A percentile compares a stretch with the other conserved stretches of the same genome.
phyloP scores from a whole-genome alignment of 1,140 invertebrate genomes.

The Thereuonema tuberculata region DNA sequence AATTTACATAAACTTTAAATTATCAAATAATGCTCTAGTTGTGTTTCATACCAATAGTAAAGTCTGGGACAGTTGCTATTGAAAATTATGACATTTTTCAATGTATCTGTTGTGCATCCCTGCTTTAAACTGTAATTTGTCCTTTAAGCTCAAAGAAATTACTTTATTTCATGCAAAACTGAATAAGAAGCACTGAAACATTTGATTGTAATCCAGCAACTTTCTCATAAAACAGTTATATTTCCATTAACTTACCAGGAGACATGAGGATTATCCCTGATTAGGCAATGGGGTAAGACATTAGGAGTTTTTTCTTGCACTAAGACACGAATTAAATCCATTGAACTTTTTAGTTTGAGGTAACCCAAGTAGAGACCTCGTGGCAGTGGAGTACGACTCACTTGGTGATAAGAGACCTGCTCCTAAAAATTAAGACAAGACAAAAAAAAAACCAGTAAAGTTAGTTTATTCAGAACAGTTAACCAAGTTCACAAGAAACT shows the following conservation, averaged over 20 bases:
- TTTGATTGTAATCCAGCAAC: too few relatives aligned
- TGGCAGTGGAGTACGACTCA: conserved; percentile 58
- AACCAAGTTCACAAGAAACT: background rate
- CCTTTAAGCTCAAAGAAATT: too few relatives aligned
- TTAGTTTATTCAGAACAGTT: background rate
- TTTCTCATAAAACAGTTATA: too few relatives aligned
- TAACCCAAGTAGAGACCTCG: conserved; percentile 88
- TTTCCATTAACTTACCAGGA: conserved; percentile 66
- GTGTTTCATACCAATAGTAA: too few relatives aligned
- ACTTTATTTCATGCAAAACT: too few relatives aligned
- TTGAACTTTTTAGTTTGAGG: conserved; percentile 85
- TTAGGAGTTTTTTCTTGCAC: conserved; percentile 82
- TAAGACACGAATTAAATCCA: conserved; percentile 85
- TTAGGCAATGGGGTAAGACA: conserved; percentile 78
- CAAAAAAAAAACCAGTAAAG: conserved; percentile 21
- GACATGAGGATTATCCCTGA: conserved; percentile 87
- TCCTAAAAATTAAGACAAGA: conserved; percentile 39
- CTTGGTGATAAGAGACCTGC: conserved; percentile 83
- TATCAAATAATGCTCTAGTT: too few relatives aligned
- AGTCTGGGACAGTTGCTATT: too few relatives aligned
- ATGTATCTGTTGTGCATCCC: too few relatives aligned
- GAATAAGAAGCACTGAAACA: too few relatives aligned
- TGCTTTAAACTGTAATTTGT: too few relatives aligned
- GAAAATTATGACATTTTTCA: too few relatives aligned
- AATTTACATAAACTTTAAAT: too few relatives aligned